Conservation (phyloP, 2,797 vertebrate species). For the Loris lydekkerianus region DNA sequence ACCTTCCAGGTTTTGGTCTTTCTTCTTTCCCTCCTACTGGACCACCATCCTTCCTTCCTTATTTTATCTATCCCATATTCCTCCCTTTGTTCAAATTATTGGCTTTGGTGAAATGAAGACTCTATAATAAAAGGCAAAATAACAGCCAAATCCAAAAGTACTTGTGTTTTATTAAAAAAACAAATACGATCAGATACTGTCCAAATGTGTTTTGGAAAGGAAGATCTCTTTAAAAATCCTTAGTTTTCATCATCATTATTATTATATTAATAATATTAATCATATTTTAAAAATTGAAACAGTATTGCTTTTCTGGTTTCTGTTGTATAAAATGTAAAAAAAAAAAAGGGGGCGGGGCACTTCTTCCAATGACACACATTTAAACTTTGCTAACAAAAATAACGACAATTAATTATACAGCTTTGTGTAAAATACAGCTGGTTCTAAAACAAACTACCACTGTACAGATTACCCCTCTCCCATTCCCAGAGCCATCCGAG, state of each 20-base stretch:
- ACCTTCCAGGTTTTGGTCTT: not conserved
- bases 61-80: not conserved
- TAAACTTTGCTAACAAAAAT: slow-evolving; percentile 83
- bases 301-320: slow-evolving; percentile 82
- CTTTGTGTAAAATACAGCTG: slow-evolving; percentile 86
- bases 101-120: slow-evolving; percentile 64
- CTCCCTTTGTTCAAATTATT: not conserved
- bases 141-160: slow-evolving; percentile 86
- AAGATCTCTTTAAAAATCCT: slow-evolving; percentile 83
- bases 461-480: slow-evolving; percentile 82
- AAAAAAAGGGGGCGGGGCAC: slow-evolving; percentile 58
- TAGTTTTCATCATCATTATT: slow-evolving; percentile 86
- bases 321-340: slow-evolving; percentile 83
- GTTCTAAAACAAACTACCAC: slow-evolving; percentile 87
- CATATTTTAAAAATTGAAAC: slow-evolving; percentile 83
- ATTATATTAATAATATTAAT: slow-evolving; percentile 92
- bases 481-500: slow-evolving; percentile 82
- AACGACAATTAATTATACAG: slow-evolving; percentile 84
- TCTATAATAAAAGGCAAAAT: slow-evolving; percentile 52
- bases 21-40: not conserved
- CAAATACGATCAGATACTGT: slow-evolving; percentile 90
- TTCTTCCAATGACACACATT: slow-evolving; percentile 75
- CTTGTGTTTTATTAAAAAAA: slow-evolving; percentile 91
- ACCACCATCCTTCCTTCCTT: not conserved
- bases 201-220: slow-evolving; percentile 87